phyloP scores from a whole-genome alignment of 1,140 invertebrate genomes.

The Drosophila kohkoa region DNA sequence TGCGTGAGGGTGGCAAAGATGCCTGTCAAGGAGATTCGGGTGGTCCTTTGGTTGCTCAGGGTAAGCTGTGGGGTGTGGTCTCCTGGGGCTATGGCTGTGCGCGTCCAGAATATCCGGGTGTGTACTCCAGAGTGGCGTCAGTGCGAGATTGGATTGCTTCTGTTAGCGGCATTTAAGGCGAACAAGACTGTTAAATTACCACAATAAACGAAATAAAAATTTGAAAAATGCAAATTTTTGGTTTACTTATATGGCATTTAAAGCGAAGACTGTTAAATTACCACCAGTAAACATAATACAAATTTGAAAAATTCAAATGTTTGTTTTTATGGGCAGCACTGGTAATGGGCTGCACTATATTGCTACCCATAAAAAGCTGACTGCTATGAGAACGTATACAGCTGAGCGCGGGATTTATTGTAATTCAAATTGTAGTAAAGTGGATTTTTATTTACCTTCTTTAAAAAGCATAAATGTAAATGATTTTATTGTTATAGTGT shows the following conservation, averaged over 20 bases:
- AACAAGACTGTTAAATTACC: neutral
- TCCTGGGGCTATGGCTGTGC: slow-evolving; percentile 88
- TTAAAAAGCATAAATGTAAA: too few relatives aligned
- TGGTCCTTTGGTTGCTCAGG: slow-evolving; percentile 81
- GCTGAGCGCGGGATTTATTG: neutral
- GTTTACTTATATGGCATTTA: slow-evolving; percentile 75
- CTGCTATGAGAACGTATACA: neutral
- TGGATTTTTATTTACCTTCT: too few relatives aligned
- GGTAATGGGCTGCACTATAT: neutral
- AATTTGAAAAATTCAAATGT: neutral
- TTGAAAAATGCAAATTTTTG: slow-evolving; percentile 52
- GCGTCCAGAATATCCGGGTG: slow-evolving; percentile 85
- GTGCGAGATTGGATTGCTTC: slow-evolving; percentile 85
- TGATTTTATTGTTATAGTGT: neutral
- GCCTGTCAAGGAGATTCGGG: slow-evolving; percentile 88
- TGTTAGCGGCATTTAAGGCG: slow-evolving; percentile 50
- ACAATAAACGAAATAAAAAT: neutral
- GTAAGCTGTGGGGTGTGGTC: slow-evolving; percentile 86
- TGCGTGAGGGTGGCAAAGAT: slow-evolving; percentile 88
- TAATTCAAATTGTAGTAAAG: neutral
- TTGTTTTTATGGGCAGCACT: slow-evolving; percentile 13
- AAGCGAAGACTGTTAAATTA: neutral
- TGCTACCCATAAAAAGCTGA: neutral
- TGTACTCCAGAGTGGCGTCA: slow-evolving; percentile 86
- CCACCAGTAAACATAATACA: neutral